Base-by-base conservation (phyloP, 2,797 vertebrate species). In the Spinus pinus region DNA sequence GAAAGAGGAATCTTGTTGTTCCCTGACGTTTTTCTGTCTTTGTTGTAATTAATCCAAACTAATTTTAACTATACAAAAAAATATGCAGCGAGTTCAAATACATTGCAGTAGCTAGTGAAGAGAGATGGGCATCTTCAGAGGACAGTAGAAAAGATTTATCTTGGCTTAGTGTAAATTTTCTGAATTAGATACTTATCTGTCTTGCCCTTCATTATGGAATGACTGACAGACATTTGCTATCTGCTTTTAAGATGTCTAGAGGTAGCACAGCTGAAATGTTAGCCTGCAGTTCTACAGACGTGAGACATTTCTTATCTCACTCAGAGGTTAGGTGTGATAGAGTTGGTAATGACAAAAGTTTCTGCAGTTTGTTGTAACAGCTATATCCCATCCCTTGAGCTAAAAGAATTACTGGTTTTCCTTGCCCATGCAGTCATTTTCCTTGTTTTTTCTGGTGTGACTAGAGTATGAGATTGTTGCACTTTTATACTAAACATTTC, bases 341-440 rank as follows among this genome's bases (percentile, higher is more conserved):
- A 24, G 3, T 24, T 49, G 11, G 5, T 62, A 84, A n/a, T 10
- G 13, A 27, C 0, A 0, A 65, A 86, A 58, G 10, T 16, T 64
- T 58, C 61, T 84, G 8, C 31, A 61, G 41, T 35, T 78, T 3
- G 0, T 46, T 78, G 4, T 44, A 39, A 72, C 42, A 84, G 7
- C 5, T 54, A 31, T 61, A 90, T 62, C 10, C 10, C 8, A 33
- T 41, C 4, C 8, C 14, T 69, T 46, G 17, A 81, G 41, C 2
- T 47, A 21, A 72, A 81, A 81, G 16, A 23, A 65, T 58, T 24
- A 27, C 11, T 57, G 4, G 1, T 88, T 62, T 66, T 28, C 54
- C 23, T 60, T 3, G 4, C 6, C 10, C 5, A 14, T 74, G 69
- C 15, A 67, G 16, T 46, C 3, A 27, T 56, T 56, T 50, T 54